Conservation (phyloP, 2,797 vertebrate genomes). For the Pangasius sanitwongsei region DNA sequence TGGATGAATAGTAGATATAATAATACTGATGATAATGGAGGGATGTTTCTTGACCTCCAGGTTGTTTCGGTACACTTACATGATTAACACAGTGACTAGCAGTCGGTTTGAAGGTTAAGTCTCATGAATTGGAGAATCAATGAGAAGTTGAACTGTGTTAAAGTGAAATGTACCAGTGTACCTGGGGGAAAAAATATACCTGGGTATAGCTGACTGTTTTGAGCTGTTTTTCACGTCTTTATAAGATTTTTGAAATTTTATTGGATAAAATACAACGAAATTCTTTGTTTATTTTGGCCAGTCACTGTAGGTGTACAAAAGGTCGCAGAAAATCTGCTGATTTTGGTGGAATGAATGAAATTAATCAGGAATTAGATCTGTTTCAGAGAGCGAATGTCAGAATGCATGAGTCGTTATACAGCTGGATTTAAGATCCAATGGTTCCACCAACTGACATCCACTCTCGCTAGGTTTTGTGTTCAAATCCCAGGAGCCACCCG, state of each 20-base stretch:
- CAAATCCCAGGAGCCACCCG: background rate
- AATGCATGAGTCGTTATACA: background rate
- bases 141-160: background rate
- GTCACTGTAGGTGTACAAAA: background rate
- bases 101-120: background rate
- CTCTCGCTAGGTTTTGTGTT: background rate
- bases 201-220: background rate
- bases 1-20: background rate
- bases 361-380: background rate
- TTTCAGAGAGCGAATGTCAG: background rate
- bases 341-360: background rate
- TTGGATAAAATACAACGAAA: no score
- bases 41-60: background rate
- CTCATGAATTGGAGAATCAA: background rate
- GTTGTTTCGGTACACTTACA: background rate
- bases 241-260: no score
- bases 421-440: background rate
- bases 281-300: background rate
- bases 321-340: background rate
- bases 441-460: background rate
- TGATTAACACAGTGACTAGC: background rate
- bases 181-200: background rate
- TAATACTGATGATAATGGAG: background rate
- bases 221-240: no score
- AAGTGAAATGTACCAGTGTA: background rate